A percentile compares a stretch with the other conserved stretches of the same genome.
phyloP scores from a whole-genome alignment of 2,113 vertebrate genomes.

The Montifringilla adamsi region DNA sequence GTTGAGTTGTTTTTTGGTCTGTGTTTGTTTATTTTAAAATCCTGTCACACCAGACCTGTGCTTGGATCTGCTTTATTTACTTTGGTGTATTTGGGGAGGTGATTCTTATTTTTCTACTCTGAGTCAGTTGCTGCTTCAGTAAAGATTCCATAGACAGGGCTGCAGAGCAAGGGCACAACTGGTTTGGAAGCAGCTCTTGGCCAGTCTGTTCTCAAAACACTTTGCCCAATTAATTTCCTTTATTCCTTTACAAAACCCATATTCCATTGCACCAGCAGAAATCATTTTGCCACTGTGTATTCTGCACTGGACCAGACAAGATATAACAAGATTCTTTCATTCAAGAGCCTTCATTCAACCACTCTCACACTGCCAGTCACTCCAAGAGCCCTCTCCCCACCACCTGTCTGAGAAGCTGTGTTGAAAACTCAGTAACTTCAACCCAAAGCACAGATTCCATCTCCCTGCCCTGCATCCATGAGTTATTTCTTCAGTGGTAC shows the following conservation, averaged over 20 bases:
- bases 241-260: background rate
- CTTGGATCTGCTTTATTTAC: background rate
- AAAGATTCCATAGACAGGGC: background rate
- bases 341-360: background rate
- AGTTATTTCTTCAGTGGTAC: background rate
- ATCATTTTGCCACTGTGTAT: background rate
- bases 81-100: background rate
- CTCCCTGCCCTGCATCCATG: background rate
- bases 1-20: too few species aligned
- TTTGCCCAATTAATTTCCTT: background rate
- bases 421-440: accelerated
- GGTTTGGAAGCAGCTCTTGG: background rate
- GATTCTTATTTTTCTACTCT: background rate
- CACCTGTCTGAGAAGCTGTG: background rate
- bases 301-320: background rate
- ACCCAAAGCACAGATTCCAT: background rate
- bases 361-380: background rate
- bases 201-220: background rate
- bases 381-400: background rate
- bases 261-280: background rate
- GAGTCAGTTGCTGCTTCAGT: background rate
- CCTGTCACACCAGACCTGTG: background rate
- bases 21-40: background rate
- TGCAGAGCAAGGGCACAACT: background rate
- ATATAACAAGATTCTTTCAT: background rate